Evolutionary conservation across 2,113 vertebrate genomes (phyloP).

Genomic region (Vidua chalybeata): DNA sequence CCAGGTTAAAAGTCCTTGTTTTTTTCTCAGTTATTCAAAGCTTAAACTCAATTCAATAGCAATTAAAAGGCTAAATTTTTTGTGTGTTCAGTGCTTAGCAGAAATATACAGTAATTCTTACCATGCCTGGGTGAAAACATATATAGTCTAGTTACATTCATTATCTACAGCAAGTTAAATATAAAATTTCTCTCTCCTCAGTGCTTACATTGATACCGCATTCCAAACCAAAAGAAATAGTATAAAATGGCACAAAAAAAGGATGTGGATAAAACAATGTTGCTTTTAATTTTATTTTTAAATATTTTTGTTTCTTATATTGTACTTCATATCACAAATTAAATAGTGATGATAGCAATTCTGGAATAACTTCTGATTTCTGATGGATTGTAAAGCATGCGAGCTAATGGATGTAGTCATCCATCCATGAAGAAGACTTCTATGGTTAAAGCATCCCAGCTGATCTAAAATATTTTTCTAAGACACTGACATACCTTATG

Average conservation of each 20-base stretch:
- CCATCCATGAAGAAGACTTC: conserved; percentile 3
- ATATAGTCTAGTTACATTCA: neutral
- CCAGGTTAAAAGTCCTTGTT: neutral
- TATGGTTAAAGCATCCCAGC: neutral
- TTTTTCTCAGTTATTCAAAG: neutral
- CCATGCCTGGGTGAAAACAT: neutral
- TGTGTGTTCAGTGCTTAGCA: neutral
- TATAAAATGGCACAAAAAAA: neutral
- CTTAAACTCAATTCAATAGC: neutral
- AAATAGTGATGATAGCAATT: neutral
- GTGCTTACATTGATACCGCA: neutral
- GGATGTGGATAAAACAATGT: neutral
- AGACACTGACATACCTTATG: neutral
- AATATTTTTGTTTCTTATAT: neutral
- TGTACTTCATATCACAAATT: neutral
- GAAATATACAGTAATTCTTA: neutral
- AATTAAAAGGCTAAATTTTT: neutral
- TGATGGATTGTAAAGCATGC: neutral
- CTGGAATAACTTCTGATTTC: neutral
- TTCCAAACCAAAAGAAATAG: neutral
- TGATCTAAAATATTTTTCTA: neutral
- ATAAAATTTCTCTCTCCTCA: neutral
- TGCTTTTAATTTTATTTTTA: neutral
- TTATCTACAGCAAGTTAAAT: conserved; percentile 12
- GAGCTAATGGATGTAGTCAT: neutral